Evolutionary conservation across 2,113 vertebrate species (phyloP).

Genomic region (Centropristis striata): DNA sequence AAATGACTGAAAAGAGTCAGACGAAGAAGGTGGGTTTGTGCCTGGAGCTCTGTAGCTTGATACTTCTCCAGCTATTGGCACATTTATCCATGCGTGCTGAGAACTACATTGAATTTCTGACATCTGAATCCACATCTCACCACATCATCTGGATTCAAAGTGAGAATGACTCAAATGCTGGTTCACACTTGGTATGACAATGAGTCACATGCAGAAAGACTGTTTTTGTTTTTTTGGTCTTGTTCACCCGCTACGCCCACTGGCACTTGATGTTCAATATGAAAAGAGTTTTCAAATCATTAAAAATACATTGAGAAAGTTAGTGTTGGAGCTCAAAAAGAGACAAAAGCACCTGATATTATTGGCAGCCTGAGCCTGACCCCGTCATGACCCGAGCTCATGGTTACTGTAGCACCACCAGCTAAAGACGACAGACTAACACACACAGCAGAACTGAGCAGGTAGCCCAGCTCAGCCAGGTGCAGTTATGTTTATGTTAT

Average conservation of each 20-base stretch:
- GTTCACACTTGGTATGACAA: not conserved
- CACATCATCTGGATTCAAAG: slow-evolving; percentile 3
- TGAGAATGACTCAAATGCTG: not conserved
- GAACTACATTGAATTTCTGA: not conserved
- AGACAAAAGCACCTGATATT: slow-evolving; percentile 46
- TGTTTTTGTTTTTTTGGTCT: not conserved
- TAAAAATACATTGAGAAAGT: slow-evolving; percentile 43
- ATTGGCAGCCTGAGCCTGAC: slow-evolving; percentile 39
- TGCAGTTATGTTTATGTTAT: slow-evolving; percentile 78
- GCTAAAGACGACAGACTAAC: slow-evolving; percentile 34
- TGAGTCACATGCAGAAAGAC: slow-evolving; percentile 1
- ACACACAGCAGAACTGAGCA: slow-evolving; percentile 52
- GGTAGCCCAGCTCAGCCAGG: slow-evolving; percentile 71
- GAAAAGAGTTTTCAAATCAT: slow-evolving; percentile 22
- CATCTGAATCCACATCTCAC: not conserved
- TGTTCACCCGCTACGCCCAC: not conserved
- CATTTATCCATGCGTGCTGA: not conserved
- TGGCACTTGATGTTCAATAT: not conserved
- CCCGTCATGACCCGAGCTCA: slow-evolving; percentile 19
- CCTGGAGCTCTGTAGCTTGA: too few species aligned
- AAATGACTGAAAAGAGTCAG: too few species aligned
- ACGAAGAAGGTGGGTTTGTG: too few species aligned
- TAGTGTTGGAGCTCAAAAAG: slow-evolving; percentile 12
- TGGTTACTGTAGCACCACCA: slow-evolving; percentile 34
- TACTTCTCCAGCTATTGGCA: not conserved